Evolutionary conservation across 2,113 vertebrate genomes (phyloP).

Genomic region (Stomatorhinus ivindoensis): DNA sequence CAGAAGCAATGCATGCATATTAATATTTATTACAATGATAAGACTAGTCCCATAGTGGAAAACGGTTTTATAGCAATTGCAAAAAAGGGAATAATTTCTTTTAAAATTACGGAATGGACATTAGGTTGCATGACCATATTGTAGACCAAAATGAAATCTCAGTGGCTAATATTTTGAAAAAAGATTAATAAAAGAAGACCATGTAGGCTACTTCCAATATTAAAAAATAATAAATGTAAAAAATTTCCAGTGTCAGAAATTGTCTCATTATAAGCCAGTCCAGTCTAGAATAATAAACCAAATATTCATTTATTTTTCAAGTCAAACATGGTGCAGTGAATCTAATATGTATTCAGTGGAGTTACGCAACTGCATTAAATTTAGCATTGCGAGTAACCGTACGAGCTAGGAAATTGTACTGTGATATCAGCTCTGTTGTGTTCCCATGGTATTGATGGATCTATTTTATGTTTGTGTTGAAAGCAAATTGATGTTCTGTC

Average conservation of each 20-base stretch:
- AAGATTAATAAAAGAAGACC: neutral
- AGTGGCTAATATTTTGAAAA: neutral
- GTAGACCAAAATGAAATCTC: neutral
- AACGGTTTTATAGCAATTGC: neutral
- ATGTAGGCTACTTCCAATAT: neutral
- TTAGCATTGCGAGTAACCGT: neutral
- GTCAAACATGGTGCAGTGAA: neutral
- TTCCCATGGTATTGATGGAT: neutral
- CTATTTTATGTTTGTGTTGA: neutral
- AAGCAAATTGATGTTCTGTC: neutral
- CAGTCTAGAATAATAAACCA: neutral
- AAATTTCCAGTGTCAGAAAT: neutral
- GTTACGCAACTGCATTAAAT: neutral
- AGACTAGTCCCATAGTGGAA: neutral
- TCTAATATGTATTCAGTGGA: neutral
- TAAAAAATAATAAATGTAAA: neutral
- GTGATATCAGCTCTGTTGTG: neutral
- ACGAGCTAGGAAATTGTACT: neutral
- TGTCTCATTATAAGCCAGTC: neutral
- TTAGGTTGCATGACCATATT: neutral
- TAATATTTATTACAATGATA: constrained; percentile 4
- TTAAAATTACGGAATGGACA: neutral
- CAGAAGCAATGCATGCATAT: neutral
- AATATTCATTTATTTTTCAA: neutral
- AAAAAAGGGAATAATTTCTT: neutral